Percentiles rank a stretch among this genome's conserved stretches.
Evolutionary conservation across 23 tunicate species (phyloP).

Genomic region (Pegea sp.): DNA sequence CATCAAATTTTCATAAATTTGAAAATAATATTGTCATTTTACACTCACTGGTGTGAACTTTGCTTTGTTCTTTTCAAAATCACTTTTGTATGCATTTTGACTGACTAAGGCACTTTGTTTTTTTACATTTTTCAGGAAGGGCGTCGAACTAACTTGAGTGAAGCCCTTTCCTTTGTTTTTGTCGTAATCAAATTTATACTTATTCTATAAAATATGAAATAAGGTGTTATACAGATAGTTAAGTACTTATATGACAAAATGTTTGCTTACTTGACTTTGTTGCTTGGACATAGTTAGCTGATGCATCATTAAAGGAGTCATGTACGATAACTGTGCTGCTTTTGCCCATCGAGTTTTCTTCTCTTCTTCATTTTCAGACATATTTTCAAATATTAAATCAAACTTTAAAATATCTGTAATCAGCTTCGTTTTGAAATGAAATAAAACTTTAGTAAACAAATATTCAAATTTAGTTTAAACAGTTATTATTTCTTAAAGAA

Average conservation of each 20-base stretch:
- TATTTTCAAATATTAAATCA: too few species aligned
- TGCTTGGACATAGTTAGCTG: slow-evolving; percentile 61
- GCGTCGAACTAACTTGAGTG: slow-evolving; percentile 33
- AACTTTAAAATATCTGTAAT: neutral
- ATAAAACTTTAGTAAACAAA: too few species aligned
- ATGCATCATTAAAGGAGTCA: slow-evolving; percentile 77
- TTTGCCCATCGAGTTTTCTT: slow-evolving; percentile 43
- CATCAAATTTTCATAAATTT: neutral
- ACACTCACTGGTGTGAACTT: slow-evolving; percentile 62
- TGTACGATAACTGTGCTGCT: slow-evolving; percentile 21
- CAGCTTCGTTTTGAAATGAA: too few species aligned
- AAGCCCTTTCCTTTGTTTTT: slow-evolving; percentile 56
- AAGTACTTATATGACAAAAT: too few species aligned
- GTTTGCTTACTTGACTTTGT: slow-evolving; percentile 41
- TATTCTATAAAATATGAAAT: slow-evolving; percentile 28
- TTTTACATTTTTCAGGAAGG: slow-evolving; percentile 49
- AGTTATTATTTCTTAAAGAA: too few species aligned
- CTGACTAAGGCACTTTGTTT: slow-evolving; percentile 35
- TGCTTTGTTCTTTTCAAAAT: slow-evolving; percentile 71
- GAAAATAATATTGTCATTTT: neutral
- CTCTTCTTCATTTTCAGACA: slow-evolving; percentile 86
- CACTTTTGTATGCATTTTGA: slow-evolving; percentile 55
- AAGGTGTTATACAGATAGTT: neutral
- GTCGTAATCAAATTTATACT: slow-evolving; percentile 43
- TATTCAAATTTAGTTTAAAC: too few species aligned